These are phyloP conservation scores for Axinella damicornis DNA, from an alignment of 37 sponge, comb jelly and placozoan species.

Conservation along the genomic window DNA sequence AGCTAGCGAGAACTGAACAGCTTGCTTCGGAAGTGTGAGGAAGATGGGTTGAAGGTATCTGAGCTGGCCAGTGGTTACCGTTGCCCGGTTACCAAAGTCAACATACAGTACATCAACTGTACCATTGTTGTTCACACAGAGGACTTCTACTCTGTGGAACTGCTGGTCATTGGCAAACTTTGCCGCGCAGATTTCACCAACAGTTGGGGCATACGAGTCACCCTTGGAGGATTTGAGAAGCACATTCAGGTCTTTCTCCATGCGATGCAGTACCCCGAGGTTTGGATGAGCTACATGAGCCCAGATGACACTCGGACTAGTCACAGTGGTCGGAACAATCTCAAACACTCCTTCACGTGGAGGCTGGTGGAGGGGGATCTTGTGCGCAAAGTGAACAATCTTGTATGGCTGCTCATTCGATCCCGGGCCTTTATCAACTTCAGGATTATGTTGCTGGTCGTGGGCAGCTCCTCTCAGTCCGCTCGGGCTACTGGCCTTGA, in stretches of 20 bases:
- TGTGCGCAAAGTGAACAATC: conserved; percentile 7
- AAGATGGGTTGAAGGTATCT: conserved; percentile 48
- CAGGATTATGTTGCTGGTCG: too few relatives aligned
- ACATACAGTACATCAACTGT: conserved; percentile 47
- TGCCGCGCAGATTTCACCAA: conserved; percentile 72
- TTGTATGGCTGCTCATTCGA: not conserved
- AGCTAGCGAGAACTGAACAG: conserved; percentile 51
- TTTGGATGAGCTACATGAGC: conserved; percentile 51
- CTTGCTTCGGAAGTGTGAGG: conserved; percentile 67
- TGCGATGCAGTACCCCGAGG: conserved; percentile 14
- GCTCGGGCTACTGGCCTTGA: not conserved
- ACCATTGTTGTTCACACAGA: conserved; percentile 55
- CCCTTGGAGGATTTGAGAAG: not conserved
- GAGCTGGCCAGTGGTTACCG: conserved; percentile 24
- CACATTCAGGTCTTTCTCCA: conserved; percentile 55
- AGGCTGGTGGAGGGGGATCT: conserved; percentile 46
- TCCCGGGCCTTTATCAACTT: too few relatives aligned
- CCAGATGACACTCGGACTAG: conserved; percentile 68
- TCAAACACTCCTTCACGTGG: conserved; percentile 7
- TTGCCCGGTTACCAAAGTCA: conserved; percentile 66
- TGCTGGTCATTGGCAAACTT: conserved; percentile 34
- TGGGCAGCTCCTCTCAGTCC: not conserved
- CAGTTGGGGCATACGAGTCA: conserved; percentile 17
- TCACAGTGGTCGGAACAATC: conserved; percentile 58
- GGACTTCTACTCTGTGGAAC: conserved; percentile 61